These are phyloP conservation scores for Abrostola triplasia DNA, from an alignment of 2,888 invertebrate genomes.

Conservation along the genomic window DNA sequence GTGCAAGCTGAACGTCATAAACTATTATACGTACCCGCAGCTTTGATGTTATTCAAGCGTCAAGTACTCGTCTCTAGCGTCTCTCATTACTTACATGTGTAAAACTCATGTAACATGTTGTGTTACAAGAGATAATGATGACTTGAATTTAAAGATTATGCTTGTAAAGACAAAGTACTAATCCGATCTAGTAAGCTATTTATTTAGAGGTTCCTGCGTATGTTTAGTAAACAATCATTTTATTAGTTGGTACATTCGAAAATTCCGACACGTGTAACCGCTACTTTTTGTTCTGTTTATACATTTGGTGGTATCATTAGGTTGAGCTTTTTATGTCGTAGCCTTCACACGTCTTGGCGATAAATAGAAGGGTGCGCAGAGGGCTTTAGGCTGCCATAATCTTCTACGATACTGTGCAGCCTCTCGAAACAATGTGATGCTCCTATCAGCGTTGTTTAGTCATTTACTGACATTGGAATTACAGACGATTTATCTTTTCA, in stretches of 20 bases:
- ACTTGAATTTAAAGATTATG: too few relatives aligned
- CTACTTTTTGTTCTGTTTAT: neutral
- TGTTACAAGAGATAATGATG: neutral
- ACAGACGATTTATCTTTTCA: neutral
- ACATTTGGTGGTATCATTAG: neutral
- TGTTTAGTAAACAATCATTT: too few relatives aligned
- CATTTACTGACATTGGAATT: neutral
- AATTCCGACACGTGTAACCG: too few relatives aligned
- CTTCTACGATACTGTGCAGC: neutral
- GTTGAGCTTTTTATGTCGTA: constrained; percentile 1
- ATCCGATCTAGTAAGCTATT: too few relatives aligned
- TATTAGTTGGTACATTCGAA: too few relatives aligned
- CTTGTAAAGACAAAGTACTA: too few relatives aligned
- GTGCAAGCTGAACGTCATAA: constrained; percentile 8
- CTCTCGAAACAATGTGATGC: neutral
- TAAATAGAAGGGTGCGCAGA: neutral
- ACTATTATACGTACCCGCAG: constrained; percentile 14
- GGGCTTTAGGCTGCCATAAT: constrained; percentile 3
- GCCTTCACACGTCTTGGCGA: constrained; percentile 3
- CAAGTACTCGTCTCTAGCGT: constrained; percentile 14
- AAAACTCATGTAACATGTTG: constrained; percentile 15
- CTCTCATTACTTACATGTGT: constrained; percentile 27
- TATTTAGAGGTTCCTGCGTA: too few relatives aligned
- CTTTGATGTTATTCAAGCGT: constrained; percentile 26
- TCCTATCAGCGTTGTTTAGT: neutral